Evolutionary conservation across 2,888 invertebrate species (phyloP).

Genomic region (Cataglyphis altisquamis): DNA sequence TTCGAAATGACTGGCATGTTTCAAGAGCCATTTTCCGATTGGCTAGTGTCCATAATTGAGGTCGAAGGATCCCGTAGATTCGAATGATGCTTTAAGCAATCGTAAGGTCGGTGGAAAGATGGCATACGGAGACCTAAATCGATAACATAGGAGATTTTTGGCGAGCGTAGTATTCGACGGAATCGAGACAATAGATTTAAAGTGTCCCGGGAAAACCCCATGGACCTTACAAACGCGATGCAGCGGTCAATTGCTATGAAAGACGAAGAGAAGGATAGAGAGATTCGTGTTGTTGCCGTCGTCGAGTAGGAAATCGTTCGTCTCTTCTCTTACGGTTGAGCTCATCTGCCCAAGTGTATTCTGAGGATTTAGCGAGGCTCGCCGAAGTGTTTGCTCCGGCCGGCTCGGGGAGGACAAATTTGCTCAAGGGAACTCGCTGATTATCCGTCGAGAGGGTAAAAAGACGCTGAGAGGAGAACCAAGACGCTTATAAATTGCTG

Average conservation of each 20-base stretch:
- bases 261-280: neutral
- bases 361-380: constrained; percentile 72
- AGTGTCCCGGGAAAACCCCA: constrained; percentile 57
- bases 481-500: constrained; percentile 73
- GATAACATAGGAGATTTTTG: neutral
- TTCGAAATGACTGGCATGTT: constrained; percentile 69
- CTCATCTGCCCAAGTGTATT: constrained; percentile 67
- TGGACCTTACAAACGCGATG: constrained; percentile 67
- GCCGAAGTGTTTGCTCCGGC: constrained; percentile 71
- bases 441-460: constrained; percentile 67
- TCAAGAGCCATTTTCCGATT: constrained; percentile 81
- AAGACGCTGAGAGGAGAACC: constrained; percentile 65
- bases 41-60: constrained; percentile 81
- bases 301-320: constrained; percentile 60
- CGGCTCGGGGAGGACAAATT: constrained; percentile 70
- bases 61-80: constrained; percentile 59
- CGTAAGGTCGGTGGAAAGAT: constrained; percentile 65
- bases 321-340: constrained; percentile 54
- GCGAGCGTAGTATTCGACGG: constrained; percentile 31
- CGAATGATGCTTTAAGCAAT: constrained; percentile 71
- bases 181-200: constrained; percentile 73
- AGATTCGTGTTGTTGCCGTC: constrained; percentile 15
- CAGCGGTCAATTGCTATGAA: constrained; percentile 62
- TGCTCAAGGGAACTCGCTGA: constrained; percentile 71
- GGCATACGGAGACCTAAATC: constrained; percentile 29